Evolutionary conservation across 2,888 invertebrate species (phyloP).

Genomic region (Entomobrya multifasciata): DNA sequence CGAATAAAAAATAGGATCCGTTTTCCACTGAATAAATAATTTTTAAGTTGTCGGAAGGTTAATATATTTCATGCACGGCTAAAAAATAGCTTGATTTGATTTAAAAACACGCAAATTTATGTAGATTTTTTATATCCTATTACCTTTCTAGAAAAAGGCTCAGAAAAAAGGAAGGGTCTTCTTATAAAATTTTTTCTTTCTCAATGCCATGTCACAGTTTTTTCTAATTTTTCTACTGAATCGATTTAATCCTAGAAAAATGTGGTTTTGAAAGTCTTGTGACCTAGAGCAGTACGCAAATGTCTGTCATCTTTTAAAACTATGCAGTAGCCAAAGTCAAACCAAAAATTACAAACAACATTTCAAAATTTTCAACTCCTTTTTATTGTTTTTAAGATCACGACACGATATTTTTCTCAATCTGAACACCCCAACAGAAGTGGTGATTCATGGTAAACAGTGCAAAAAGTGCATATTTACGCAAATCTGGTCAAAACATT

Average conservation of each 20-base stretch:
- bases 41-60: too few species aligned
- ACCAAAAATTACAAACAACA: not conserved
- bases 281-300: slow-evolving; percentile 53
- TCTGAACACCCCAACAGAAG: not conserved
- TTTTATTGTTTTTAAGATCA: slow-evolving; percentile 28
- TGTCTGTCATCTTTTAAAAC: slow-evolving; percentile 14
- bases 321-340: not conserved
- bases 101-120: not conserved
- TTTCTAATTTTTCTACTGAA: slow-evolving; percentile 36
- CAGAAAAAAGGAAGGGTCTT: not conserved
- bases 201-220: slow-evolving; percentile 16
- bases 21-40: slow-evolving; percentile 8
- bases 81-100: too few species aligned
- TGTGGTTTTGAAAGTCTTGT: slow-evolving; percentile 63
- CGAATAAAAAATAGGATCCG: slow-evolving; percentile 18
- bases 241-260: slow-evolving; percentile 54
- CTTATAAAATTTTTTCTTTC: slow-evolving; percentile 11
- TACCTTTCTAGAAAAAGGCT: not conserved
- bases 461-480: too few species aligned
- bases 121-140: not conserved
- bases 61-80: too few species aligned
- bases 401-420: not conserved
- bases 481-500: too few species aligned
- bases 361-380: not conserved
- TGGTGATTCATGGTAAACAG: not conserved